Base-by-base conservation (phyloP, 2,888 invertebrate genomes). In the Machimus rusticus region DNA sequence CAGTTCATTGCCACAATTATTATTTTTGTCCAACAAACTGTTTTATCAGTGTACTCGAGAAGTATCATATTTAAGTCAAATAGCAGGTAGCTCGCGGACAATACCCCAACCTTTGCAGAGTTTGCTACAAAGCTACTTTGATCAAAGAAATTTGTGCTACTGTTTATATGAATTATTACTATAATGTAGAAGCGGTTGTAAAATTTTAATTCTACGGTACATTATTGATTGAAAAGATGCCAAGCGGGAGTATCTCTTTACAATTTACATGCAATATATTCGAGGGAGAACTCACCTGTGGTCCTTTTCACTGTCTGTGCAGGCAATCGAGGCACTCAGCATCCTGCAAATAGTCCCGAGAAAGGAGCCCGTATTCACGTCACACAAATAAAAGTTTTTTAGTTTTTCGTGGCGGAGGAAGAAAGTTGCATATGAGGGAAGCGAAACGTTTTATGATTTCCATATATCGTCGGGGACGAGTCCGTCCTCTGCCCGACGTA, bases 381-480 rank as follows among this genome's bases (percentile, higher is more conserved):
- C 82, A 82, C 23, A 55, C 82, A 82, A 82, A 82, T 82, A 46
- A 57, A 57, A 66, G 57, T 66, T 66, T 39, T 39, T 39, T 39
- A 39, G 39, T 39, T 39, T 12, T 23, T 66, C 66, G 37, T 34
- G n/a, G 23, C 57, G 28, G 37, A 34, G 12, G 23, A 82, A 66
- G 34, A 82, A 82, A 37, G 57, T 57, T 57, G 23, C 34, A 57
- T 55, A 43, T 16, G 51, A 81, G 81, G 2, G 46, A 31, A 66
- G 66, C 66, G 28, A 31, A 82, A 37, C 66, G 28, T 57, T 82
- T 31, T 82, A 66, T 57, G 82, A 82, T 57, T 82, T 82, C 57
- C 82, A 82, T 82, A 82, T 23, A 82, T 28, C 37, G 57, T 39
- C n/a, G 16, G 31, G 19, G 46, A 46, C 43, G 43, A 34, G 34